phyloP scores from a whole-genome alignment of 2,888 invertebrate genomes.

The Scaptomyza flava region DNA sequence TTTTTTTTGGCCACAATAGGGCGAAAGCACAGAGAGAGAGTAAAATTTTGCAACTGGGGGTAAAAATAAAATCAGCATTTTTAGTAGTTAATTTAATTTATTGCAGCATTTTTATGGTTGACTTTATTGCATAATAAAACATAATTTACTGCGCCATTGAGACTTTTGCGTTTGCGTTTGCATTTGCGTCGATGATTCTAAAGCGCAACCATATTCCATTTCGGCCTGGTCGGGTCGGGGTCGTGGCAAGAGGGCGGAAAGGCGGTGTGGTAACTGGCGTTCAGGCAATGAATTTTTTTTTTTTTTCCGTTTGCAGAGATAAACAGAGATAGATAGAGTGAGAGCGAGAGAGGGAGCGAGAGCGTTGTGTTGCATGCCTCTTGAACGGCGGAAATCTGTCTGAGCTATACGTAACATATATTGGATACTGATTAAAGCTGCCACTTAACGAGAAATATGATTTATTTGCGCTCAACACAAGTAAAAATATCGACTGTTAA shows the following conservation, averaged over 20 bases:
- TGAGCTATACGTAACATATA: conserved; percentile 26
- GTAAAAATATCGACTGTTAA: neutral
- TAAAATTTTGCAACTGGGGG: conserved; percentile 55
- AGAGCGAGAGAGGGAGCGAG: neutral
- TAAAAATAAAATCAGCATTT: conserved; percentile 84
- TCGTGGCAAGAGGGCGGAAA: too few relatives aligned
- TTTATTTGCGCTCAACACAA: conserved; percentile 22
- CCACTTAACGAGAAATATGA: conserved; percentile 23
- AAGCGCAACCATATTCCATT: conserved; percentile 69
- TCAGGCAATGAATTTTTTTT: conserved; percentile 30
- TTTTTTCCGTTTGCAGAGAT: conserved; percentile 34
- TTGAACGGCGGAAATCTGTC: conserved; percentile 1
- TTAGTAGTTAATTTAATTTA: conserved; percentile 85
- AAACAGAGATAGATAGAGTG: neutral
- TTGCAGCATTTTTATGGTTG: conserved; percentile 85
- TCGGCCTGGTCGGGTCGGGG: conserved; percentile 1
- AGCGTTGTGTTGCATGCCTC: conserved; percentile 39
- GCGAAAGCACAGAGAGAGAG: neutral
- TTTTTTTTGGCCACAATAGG: conserved; percentile 31
- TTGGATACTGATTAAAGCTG: conserved; percentile 41
- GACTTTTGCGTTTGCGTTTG: conserved; percentile 79
- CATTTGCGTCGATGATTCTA: conserved; percentile 77
- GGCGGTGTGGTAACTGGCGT: conserved; percentile 14
- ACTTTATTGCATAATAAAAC: conserved; percentile 85
- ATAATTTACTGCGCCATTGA: conserved; percentile 85